Evolutionary conservation across 2,113 vertebrate genomes (phyloP).

Genomic region (Microtus ochrogaster): DNA sequence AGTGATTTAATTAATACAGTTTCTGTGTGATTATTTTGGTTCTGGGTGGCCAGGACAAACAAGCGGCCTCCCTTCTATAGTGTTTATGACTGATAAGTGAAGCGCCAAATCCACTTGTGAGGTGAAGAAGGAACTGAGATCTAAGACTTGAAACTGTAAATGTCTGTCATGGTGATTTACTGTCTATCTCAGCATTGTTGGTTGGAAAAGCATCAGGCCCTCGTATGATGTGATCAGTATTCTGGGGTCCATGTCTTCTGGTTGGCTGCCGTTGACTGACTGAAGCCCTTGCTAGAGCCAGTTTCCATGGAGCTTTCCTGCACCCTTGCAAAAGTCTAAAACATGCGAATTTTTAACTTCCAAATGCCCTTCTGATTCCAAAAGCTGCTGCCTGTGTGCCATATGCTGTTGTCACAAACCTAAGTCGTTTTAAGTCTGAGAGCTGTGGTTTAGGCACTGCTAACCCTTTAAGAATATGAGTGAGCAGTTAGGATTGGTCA

Average conservation of each 20-base stretch:
- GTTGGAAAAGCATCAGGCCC: not conserved
- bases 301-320: slow-evolving; percentile 18
- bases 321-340: not conserved
- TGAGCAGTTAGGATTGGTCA: not conserved
- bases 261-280: not conserved
- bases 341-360: not conserved
- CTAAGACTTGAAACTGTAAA: not conserved
- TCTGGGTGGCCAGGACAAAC: no score
- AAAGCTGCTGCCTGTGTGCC: not conserved
- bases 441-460: not conserved
- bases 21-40: no score
- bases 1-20: no score
- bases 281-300: not conserved
- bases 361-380: not conserved
- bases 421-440: not conserved
- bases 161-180: not conserved
- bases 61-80: no score
- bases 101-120: not conserved
- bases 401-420: not conserved
- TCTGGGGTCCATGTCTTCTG: not conserved
- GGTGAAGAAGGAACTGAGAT: not conserved
- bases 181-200: not conserved
- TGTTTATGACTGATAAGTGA: not conserved
- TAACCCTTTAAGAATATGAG: not conserved
- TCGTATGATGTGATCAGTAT: not conserved